Conservation (phyloP, 2,113 vertebrate species). For the Ancistrus triradiatus region DNA sequence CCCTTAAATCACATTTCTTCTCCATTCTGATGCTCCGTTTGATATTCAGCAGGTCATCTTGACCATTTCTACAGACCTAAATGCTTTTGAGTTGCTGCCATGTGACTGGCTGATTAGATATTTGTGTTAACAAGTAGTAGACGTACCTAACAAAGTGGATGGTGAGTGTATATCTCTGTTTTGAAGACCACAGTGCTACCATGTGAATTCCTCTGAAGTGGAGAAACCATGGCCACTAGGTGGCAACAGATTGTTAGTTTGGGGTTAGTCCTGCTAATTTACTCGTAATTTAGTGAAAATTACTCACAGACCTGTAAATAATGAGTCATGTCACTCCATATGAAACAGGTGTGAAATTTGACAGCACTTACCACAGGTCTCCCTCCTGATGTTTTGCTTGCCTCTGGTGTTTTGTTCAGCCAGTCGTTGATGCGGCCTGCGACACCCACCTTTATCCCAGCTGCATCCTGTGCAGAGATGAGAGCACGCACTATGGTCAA, state of each 20-base stretch:
- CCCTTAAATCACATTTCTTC: too few relatives aligned
- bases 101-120: too few relatives aligned
- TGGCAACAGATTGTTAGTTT: constrained; percentile 42
- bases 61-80: too few relatives aligned
- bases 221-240: constrained; percentile 51
- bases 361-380: constrained; percentile 76
- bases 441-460: constrained; percentile 92
- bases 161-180: too few relatives aligned
- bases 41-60: too few relatives aligned
- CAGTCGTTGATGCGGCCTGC: constrained; percentile 97
- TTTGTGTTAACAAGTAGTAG: too few relatives aligned
- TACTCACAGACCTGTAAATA: background rate
- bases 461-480: constrained; percentile 80
- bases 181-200: too few relatives aligned
- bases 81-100: too few relatives aligned
- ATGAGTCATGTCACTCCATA: background rate
- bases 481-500: constrained; percentile 43
- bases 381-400: constrained; percentile 79
- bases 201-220: too few relatives aligned
- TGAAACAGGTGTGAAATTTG: background rate
- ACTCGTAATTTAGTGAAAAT: background rate
- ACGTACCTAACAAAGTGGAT: too few relatives aligned
- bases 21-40: too few relatives aligned
- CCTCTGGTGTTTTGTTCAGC: constrained; percentile 95
- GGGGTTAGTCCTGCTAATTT: background rate